Conservation (phyloP, 2,888 invertebrate species). For the Metallyticus violacea region DNA sequence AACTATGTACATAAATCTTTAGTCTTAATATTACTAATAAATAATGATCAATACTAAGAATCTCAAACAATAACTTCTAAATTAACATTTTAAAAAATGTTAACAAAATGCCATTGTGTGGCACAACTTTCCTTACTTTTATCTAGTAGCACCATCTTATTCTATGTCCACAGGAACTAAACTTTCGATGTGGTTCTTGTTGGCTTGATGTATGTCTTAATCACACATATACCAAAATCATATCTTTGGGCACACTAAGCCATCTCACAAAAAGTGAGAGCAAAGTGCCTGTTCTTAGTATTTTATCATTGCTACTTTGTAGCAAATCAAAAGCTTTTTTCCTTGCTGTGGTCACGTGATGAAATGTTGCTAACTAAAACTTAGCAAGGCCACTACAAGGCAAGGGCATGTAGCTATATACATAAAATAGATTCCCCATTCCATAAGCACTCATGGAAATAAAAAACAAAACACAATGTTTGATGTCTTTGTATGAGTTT, state of each 20-base stretch:
- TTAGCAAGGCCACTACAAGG: constrained; percentile 10
- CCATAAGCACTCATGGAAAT: background rate
- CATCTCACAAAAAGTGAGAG: background rate
- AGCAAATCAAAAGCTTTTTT: constrained; percentile 12
- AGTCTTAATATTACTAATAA: background rate
- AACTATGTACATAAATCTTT: background rate
- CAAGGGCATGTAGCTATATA: background rate
- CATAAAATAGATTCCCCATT: background rate
- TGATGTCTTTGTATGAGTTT: background rate
- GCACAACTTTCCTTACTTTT: background rate
- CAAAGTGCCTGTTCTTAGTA: background rate
- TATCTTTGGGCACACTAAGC: background rate
- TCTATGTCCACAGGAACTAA: background rate
- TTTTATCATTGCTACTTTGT: constrained; percentile 19
- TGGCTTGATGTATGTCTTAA: background rate
- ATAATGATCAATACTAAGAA: background rate
- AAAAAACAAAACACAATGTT: background rate
- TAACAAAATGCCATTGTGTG: background rate
- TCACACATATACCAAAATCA: background rate
- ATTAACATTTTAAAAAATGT: background rate
- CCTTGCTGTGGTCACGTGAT: constrained; percentile 19
- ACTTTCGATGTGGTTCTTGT: background rate
- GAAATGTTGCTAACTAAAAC: constrained; percentile 13
- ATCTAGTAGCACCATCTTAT: background rate
- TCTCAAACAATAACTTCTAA: background rate